Evolutionary conservation across 2,888 invertebrate species (phyloP), one percentile per base, ranked within the genome.

Genomic region (Cosmia trapezina): DNA sequence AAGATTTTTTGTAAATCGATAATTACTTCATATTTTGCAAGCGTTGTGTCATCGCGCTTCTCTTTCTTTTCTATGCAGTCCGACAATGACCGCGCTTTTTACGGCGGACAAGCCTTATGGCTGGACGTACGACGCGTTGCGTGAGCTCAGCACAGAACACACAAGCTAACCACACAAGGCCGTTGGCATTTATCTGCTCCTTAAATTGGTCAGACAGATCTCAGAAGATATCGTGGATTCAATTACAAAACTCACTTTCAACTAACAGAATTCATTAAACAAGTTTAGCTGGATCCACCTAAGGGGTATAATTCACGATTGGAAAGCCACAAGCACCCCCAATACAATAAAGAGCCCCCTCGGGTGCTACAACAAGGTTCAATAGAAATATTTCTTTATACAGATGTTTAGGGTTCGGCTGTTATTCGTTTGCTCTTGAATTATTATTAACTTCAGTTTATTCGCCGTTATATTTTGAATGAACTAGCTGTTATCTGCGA

Each of bases 301-400:
- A 54, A 53, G 41, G 53, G 33, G 73, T 77, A 74, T 85, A 80
- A 78, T 81, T 83, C 77, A 83, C 76, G 65, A 76, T 68, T 72
- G 72, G 77, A 70, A 77, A 78, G 72, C 67, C 77, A 60, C 22
- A 65, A 81, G 57, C 37, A 17, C 54, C 51, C 14, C 28, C 56
- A 19, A 28, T 80, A 88, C 87, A 88, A 89, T 84, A 76, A 78
- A 72, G 76, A 70, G 70, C 74, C 74, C 88, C 89, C 83, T 66
- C 47, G 83, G 81, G 89, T 64, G 49, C 80, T 78, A 79, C 83
- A 73, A 80, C 62, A 70, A 74, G 72, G 72, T 78, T 85, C 80
- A 86, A 85, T 84, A 77, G 76, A 54, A 73, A 73, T 68, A 64
- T 70, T 78, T 76, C 70, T 78, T 62, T 75, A 41, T 63, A 73